phyloP scores from a whole-genome alignment of 2,888 invertebrate genomes.

The Horisme vitalbata region DNA sequence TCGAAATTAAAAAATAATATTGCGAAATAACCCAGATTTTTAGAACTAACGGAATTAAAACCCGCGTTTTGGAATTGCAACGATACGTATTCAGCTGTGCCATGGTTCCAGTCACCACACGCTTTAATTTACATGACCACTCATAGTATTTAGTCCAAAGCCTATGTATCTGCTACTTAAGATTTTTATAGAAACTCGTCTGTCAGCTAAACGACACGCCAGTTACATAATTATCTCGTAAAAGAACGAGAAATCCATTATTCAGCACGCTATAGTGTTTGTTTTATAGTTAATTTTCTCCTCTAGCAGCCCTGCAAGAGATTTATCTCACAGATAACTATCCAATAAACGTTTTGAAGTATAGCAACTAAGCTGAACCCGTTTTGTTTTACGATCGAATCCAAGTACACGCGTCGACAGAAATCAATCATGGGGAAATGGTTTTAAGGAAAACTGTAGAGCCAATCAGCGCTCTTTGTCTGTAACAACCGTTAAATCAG shows the following conservation, averaged over 20 bases:
- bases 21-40: no score
- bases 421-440: constrained; percentile 7
- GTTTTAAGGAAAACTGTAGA: background rate
- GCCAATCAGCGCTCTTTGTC: background rate
- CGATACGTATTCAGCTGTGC: no score
- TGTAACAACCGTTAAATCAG: background rate
- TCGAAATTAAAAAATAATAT: no score
- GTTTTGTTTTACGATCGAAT: constrained; percentile 16
- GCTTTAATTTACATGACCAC: no score
- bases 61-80: no score
- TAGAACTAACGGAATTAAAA: no score
- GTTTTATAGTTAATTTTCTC: constrained; percentile 18
- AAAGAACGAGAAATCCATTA: background rate
- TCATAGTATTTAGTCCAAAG: no score
- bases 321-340: constrained; percentile 19
- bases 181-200: no score
- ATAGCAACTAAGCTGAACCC: constrained; percentile 5
- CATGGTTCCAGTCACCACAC: no score
- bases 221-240: no score
- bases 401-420: constrained; percentile 12
- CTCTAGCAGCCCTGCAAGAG: constrained; percentile 9
- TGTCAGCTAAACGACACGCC: no score
- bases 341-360: constrained; percentile 14
- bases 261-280: background rate
- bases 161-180: no score